Percentiles rank a stretch among this genome's conserved stretches.
Conservation (phyloP, 2,797 vertebrate species). For the Gadopsis bispinosus region DNA sequence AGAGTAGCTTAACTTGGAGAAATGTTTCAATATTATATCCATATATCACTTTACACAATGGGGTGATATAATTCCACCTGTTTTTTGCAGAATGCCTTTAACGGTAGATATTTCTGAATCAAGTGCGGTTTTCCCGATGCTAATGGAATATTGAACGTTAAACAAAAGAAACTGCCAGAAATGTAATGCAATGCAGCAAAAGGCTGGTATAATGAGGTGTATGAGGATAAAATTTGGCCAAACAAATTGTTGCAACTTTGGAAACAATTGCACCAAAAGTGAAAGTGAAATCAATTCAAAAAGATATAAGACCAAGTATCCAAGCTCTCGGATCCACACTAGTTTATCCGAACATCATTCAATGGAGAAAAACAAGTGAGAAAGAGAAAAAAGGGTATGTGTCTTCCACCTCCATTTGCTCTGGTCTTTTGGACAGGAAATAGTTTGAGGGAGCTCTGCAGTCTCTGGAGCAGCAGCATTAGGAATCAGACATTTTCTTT, state of each 20-base stretch:
- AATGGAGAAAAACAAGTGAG: constrained; percentile 27
- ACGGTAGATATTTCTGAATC: constrained; percentile 12
- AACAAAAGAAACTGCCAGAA: constrained; percentile 1
- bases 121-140: constrained; percentile 1
- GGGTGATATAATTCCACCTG: constrained; percentile 17
- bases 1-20: not conserved
- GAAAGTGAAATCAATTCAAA: constrained; percentile 39
- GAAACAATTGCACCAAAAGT: constrained; percentile 23
- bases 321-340: constrained; percentile 4
- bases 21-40: constrained; percentile 13
- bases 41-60: constrained; percentile 4
- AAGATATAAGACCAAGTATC: constrained; percentile 12
- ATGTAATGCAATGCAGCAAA: not conserved
- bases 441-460: constrained; percentile 46
- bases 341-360: constrained; percentile 23
- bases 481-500: constrained; percentile 62
- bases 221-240: not conserved
- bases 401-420: constrained; percentile 21
- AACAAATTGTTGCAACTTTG: constrained; percentile 49
- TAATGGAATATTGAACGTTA: not conserved
- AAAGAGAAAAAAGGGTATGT: not conserved
- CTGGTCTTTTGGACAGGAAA: constrained; percentile 52
- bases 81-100: constrained; percentile 8
- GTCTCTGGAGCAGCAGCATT: constrained; percentile 69
- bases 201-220: not conserved